A percentile compares a stretch with the other conserved stretches of the same genome.
These are phyloP conservation scores for Gryon sp. DNA, from an alignment of 1,140 invertebrate species.

Conservation along the genomic window DNA sequence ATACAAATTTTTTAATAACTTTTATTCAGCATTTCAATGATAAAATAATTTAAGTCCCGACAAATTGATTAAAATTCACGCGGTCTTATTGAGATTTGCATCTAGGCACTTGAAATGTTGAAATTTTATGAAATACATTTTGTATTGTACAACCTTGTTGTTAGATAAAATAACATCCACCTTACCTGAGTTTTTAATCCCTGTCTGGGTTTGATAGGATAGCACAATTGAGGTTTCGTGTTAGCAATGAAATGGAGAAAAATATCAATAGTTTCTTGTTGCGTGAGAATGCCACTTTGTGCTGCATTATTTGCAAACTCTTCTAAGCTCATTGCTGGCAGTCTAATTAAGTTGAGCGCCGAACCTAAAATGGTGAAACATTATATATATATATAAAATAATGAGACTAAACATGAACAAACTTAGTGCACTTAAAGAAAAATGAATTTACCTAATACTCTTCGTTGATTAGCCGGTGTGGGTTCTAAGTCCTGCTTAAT, in stretches of 20 bases:
- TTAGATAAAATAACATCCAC: too few relatives aligned
- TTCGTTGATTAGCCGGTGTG: slow-evolving; percentile 82
- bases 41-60: too few relatives aligned
- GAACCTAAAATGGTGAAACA: slow-evolving; percentile 82
- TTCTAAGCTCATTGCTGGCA: slow-evolving; percentile 93
- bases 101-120: too few relatives aligned
- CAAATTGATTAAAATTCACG: too few relatives aligned
- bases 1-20: too few relatives aligned
- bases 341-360: slow-evolving; percentile 90
- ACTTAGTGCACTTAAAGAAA: background rate
- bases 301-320: slow-evolving; percentile 95
- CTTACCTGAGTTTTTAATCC: slow-evolving; percentile 93
- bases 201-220: slow-evolving; percentile 88
- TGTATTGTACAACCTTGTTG: too few relatives aligned
- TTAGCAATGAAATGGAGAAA: slow-evolving; percentile 93
- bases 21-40: too few relatives aligned
- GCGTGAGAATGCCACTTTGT: slow-evolving; percentile 91
- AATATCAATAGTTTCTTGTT: slow-evolving; percentile 94
- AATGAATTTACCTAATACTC: slow-evolving; percentile 68
- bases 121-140: too few relatives aligned
- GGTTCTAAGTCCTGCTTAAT: slow-evolving; percentile 87
- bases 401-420: background rate
- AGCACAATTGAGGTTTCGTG: slow-evolving; percentile 89
- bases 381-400: background rate
- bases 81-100: too few relatives aligned